phyloP scores from a whole-genome alignment of 2,888 invertebrate species.

The Stictocephala bisonia region DNA sequence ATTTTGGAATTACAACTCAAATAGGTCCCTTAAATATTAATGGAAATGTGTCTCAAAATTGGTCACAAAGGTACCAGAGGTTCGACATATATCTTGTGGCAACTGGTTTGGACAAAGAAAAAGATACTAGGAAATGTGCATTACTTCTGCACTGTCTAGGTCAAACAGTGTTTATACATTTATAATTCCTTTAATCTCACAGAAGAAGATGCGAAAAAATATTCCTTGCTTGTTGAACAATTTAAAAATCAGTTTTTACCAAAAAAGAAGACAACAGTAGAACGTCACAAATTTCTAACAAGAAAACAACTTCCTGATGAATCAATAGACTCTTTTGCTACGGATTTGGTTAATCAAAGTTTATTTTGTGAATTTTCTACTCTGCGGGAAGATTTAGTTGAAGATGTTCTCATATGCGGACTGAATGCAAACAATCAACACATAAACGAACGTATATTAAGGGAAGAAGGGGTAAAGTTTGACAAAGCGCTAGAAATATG shows the following conservation, averaged over 20 bases:
- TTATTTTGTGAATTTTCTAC: neutral
- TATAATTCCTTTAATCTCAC: constrained; percentile 12
- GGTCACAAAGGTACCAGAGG: too few species aligned
- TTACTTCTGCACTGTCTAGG: too few species aligned
- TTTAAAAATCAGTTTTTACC: constrained; percentile 56
- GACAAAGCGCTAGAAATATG: too few species aligned
- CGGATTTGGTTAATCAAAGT: constrained; percentile 25
- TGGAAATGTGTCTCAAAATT: too few species aligned
- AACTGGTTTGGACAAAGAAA: too few species aligned
- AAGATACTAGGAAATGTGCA: too few species aligned
- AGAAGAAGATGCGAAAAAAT: constrained; percentile 39
- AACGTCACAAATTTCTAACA: constrained; percentile 56
- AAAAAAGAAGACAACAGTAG: constrained; percentile 53
- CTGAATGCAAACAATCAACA: neutral
- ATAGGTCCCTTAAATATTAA: too few species aligned
- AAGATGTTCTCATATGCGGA: constrained; percentile 16
- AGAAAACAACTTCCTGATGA: constrained; percentile 50
- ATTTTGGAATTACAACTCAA: too few species aligned
- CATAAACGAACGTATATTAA: neutral
- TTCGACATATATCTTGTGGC: too few species aligned
- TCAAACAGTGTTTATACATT: constrained; percentile 22
- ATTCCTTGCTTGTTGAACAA: constrained; percentile 44
- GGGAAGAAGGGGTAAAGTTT: too few species aligned
- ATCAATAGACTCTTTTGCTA: neutral
- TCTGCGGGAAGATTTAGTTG: neutral